Base-by-base conservation (phyloP, 2,113 vertebrate species). In the Gulo gulo region DNA sequence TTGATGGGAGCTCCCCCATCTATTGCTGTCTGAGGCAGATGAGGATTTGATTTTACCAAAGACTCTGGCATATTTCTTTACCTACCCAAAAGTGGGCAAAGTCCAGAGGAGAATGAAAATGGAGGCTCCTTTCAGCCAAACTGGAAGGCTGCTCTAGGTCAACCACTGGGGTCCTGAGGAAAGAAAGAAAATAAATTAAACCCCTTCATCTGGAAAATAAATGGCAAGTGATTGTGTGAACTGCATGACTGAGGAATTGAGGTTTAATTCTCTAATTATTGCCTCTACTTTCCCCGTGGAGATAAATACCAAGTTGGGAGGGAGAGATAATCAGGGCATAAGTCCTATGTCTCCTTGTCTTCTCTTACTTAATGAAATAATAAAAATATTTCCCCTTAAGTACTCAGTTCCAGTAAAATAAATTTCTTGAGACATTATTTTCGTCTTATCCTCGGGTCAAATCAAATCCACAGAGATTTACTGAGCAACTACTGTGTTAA, bases 241-340 rank as follows among this genome's bases (percentile, higher is more conserved):
- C 97, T 97, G 98, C 98, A 97, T 98, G 98, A 97, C 82, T 98
- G 97, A 98, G 89, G 95, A 96, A 98, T 97, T 88, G 96, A 98
- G 96, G 94, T 94, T 98, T 98, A 99, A 98, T 99, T 98, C 98
- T 97, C 98, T 98, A 98, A 99, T 99, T 98, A 98, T 95, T 96
- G 97, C 97, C 94, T 97, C 98, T 82, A 95, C 98, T 98, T 97
- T 98, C 96, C 98, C 98, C 81, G 92, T 91, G 95, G 98, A 98
- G 98, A 98, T 98, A 98, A 99, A 98, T 45, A 98, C 96, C 96
- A 98, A 98, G 97, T 98, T 98, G 97, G 57, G 55, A 82, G 93
- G 97, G 76, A 98, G 88, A 98, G 95, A 98, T 98, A 98, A 99
- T 98, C 98, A 98, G 97, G 94, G 90, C 96, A 93, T 96, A 97